Evolutionary conservation across 1,140 invertebrate genomes (phyloP).

Genomic region (Bombus balteatus): DNA sequence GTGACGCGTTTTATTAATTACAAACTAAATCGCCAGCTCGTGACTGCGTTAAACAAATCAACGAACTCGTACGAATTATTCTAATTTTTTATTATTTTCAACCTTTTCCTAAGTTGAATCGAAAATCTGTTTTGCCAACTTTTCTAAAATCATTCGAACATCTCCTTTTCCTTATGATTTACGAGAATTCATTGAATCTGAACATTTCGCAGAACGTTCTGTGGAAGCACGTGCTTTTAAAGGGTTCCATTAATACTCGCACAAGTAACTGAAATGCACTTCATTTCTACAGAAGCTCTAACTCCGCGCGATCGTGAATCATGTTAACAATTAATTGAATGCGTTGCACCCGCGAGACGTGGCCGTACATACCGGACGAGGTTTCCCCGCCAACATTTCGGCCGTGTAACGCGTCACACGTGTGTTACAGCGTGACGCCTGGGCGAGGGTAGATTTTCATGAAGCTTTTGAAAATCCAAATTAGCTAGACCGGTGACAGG

Average conservation of each 20-base stretch:
- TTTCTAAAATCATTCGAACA: background rate
- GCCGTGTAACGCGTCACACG: slow-evolving; percentile 24
- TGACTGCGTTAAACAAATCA: background rate
- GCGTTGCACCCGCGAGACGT: background rate
- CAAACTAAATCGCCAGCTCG: background rate
- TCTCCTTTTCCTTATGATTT: background rate
- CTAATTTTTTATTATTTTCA: background rate
- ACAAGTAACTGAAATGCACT: background rate
- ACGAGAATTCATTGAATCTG: background rate
- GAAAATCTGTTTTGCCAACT: background rate
- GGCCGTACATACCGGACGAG: background rate
- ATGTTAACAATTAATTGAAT: slow-evolving; percentile 35
- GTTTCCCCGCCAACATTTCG: slow-evolving; percentile 13
- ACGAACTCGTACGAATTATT: background rate
- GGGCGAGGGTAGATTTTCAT: slow-evolving; percentile 26
- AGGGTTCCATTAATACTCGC: background rate
- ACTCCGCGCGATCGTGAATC: background rate
- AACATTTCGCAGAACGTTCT: background rate
- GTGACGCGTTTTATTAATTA: slow-evolving; percentile 15
- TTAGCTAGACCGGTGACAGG: slow-evolving; percentile 32
- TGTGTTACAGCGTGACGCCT: slow-evolving; percentile 18
- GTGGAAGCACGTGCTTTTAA: background rate
- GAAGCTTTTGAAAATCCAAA: slow-evolving; percentile 47
- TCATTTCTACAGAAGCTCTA: background rate
- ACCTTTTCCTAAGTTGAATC: background rate